Evolutionary conservation across 2,113 vertebrate genomes (phyloP).

Genomic region (Sciurus niger): DNA sequence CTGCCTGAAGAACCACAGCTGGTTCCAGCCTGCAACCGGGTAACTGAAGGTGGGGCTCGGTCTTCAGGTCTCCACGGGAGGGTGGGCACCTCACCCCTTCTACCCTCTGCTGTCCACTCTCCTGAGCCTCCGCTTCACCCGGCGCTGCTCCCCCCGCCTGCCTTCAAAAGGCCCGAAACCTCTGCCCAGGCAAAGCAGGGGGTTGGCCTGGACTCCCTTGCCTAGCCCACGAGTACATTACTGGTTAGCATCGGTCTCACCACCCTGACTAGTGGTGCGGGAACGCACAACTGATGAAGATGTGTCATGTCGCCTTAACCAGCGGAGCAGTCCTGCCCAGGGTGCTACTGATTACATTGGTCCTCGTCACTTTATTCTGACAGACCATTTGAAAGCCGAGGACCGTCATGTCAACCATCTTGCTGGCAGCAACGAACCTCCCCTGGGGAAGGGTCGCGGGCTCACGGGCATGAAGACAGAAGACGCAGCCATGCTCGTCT

Average conservation of each 20-base stretch:
- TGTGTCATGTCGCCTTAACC: not conserved
- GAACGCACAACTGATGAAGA: rapidly evolving
- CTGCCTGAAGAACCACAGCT: rapidly evolving
- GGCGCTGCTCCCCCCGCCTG: no score
- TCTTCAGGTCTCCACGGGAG: rapidly evolving
- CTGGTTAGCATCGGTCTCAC: not conserved
- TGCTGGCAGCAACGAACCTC: no score
- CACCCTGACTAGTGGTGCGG: no score
- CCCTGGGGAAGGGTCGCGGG: rapidly evolving
- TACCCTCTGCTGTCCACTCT: not conserved
- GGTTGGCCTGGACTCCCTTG: not conserved
- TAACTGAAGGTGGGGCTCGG: no score
- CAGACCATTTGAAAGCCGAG: not conserved
- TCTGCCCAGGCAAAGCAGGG: no score
- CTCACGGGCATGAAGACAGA: rapidly evolving
- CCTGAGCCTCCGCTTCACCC: not conserved
- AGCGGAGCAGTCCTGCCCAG: rapidly evolving
- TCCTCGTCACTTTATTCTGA: not conserved
- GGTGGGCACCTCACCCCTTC: rapidly evolving
- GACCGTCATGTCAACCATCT: rapidly evolving
- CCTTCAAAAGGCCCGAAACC: not conserved
- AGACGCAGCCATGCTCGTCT: not conserved
- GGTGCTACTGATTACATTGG: no score
- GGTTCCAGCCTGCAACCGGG: not conserved
- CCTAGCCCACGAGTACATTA: rapidly evolving